A percentile compares a stretch with the other conserved stretches of the same genome.
phyloP scores from a whole-genome alignment of 2,113 vertebrate genomes.

The Grus americana region DNA sequence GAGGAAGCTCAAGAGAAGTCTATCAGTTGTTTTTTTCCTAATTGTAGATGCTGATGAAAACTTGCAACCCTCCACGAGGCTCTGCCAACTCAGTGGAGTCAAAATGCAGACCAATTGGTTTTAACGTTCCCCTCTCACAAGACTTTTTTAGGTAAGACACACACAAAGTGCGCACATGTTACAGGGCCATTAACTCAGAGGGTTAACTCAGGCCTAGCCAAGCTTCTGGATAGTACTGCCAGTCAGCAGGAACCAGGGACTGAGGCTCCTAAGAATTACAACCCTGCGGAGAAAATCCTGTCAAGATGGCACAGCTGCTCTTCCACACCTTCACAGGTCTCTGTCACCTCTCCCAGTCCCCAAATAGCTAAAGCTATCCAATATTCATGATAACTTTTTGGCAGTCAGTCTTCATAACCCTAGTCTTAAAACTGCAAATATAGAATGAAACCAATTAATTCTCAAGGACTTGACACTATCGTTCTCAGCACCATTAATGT shows the following conservation, averaged over 20 bases:
- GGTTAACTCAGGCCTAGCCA: neutral
- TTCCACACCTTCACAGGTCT: neutral
- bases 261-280: neutral
- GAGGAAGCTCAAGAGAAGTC: neutral
- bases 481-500: neutral
- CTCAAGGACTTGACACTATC: neutral
- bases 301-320: neutral
- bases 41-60: slow-evolving; percentile 38
- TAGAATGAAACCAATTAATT: neutral
- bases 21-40: neutral
- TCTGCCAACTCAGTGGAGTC: neutral
- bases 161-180: neutral
- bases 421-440: neutral
- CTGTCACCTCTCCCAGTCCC: neutral
- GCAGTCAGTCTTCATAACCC: neutral
- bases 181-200: neutral
- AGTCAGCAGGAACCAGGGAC: accelerated
- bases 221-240: neutral
- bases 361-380: neutral
- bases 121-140: neutral
- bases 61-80: neutral
- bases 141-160: neutral
- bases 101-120: neutral
- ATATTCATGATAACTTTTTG: neutral
- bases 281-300: neutral